A percentile compares a stretch with the other conserved stretches of the same genome.
phyloP scores from a whole-genome alignment of 2,113 vertebrate genomes.

The Murina feae region DNA sequence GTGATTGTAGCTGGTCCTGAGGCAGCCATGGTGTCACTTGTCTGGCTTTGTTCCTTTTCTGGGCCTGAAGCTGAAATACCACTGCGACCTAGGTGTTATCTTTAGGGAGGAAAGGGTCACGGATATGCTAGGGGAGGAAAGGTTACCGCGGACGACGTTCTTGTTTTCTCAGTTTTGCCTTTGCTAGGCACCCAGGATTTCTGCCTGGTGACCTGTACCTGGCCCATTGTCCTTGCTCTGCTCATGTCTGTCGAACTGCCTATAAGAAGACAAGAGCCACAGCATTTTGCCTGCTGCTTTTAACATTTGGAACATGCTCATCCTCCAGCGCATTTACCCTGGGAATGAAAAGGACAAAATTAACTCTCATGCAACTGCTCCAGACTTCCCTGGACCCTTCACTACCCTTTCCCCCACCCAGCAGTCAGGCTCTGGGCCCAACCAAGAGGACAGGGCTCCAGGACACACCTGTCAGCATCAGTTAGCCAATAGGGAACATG shows the following conservation, averaged over 20 bases:
- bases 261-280: not conserved
- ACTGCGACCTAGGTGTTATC: not conserved
- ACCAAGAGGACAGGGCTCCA: not conserved
- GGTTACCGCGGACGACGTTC: not conserved
- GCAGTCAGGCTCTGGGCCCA: not conserved
- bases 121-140: not conserved
- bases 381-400: not conserved
- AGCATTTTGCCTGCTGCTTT: not conserved
- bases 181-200: not conserved
- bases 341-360: not conserved
- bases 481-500: not conserved
- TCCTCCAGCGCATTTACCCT: not conserved
- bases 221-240: not conserved
- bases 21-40: not conserved
- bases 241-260: not conserved
- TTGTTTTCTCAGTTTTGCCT: not conserved
- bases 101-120: not conserved
- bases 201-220: not conserved
- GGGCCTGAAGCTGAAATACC: not conserved
- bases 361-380: not conserved
- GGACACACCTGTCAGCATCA: not conserved
- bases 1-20: not conserved
- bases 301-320: not conserved
- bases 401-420: accelerated
- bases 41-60: not conserved